Conservation (phyloP, 1,140 invertebrate genomes). For the Daktulosphaira vitifoliae region DNA sequence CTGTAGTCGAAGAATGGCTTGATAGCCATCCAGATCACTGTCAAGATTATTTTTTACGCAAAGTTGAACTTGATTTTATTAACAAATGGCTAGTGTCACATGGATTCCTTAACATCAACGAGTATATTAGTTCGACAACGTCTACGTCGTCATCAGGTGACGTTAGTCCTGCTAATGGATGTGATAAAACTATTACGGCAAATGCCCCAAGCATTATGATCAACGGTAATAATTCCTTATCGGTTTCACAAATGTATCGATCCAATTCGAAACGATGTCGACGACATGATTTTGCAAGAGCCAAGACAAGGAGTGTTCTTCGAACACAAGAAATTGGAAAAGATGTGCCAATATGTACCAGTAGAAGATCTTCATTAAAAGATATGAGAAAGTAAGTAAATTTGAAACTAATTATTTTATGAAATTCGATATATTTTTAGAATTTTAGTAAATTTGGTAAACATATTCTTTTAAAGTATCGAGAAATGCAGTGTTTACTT, state of each 20-base stretch:
- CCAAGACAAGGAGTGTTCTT: constrained; percentile 47
- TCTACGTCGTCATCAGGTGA: constrained; percentile 35
- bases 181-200: neutral
- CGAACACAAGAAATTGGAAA: constrained; percentile 43
- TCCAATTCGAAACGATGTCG: constrained; percentile 47
- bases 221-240: constrained; percentile 24
- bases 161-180: constrained; percentile 31
- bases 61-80: constrained; percentile 46
- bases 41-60: constrained; percentile 46
- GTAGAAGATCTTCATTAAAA: constrained; percentile 44
- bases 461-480: too few species aligned
- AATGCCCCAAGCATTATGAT: neutral
- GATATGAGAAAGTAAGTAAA: constrained; percentile 44
- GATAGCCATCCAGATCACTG: constrained; percentile 45
- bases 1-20: constrained; percentile 47
- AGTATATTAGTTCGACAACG: constrained; percentile 39
- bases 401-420: too few species aligned
- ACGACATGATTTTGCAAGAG: constrained; percentile 47
- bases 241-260: constrained; percentile 35
- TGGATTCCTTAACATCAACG: constrained; percentile 45
- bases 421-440: too few species aligned
- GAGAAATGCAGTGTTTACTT: too few species aligned
- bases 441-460: too few species aligned
- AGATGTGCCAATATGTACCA: constrained; percentile 38
- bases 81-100: constrained; percentile 48